Evolutionary conservation across 2,888 invertebrate genomes (phyloP), one percentile per base, ranked within the genome.

Genomic region (Ischnus inquisitorius): DNA sequence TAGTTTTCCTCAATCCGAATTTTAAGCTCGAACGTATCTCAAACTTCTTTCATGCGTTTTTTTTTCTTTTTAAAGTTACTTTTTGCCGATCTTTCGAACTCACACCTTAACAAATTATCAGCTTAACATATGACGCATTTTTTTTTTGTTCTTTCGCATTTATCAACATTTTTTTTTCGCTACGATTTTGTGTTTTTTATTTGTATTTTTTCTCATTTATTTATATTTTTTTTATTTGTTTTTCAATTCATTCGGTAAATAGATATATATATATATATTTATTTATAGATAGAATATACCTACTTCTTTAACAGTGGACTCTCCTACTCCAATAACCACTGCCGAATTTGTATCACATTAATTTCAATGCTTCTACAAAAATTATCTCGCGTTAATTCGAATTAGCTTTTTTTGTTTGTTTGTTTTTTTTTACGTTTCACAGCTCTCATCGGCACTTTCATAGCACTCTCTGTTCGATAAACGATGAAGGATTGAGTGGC

Each of bases 291-390:
- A 85, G 83, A 78, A 85, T 85, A 84, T 85, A 87, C 74, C 71
- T 84, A 87, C 77, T 80, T 85, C 54, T 79, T 86, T 78, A 79
- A 86, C 84, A 83, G 85, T 85, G 85, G 82, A 79, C 60, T 77
- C 46, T 65, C 57, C 68, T 74, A 77, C 62, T 62, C 57, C 77
- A 85, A 72, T 86, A 88, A 86, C 87, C 88, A 91, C 88, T 89
- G 87, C 87, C 85, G 85, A 90, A 87, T 90, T 89, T 87, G 87
- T 91, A 92, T 92, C 92, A 92, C 92, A 92, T 90, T 88, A 87
- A 91, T 86, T 84, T 89, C 86, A 89, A 90, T 86, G 83, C 84
- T 87, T 89, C 88, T 84, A 85, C 87, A 89, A 89, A 87, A 86
- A 85, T 86, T 71, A 86, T 86, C 82, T 86, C 81, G 60, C 64